A percentile compares a stretch with the other conserved stretches of the same genome.
Conservation (phyloP, 2,113 vertebrate species). For the Puma concolor region DNA sequence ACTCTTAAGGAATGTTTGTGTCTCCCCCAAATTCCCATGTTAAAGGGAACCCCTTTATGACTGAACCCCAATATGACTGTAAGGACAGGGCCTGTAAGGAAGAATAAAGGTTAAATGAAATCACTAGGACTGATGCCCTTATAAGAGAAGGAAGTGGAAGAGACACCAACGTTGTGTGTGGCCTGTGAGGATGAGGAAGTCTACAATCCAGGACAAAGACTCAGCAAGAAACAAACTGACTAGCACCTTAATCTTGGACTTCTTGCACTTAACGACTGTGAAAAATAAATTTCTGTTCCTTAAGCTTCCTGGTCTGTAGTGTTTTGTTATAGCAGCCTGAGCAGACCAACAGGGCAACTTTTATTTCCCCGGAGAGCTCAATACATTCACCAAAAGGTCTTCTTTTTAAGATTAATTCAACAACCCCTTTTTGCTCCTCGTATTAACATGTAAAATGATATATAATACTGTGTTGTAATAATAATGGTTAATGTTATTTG, state of each 20-base stretch:
- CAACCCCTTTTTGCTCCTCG: neutral
- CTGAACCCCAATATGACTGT: neutral
- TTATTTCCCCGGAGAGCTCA: neutral
- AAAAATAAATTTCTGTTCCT: neutral
- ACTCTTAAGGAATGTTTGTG: neutral
- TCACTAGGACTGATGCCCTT: neutral
- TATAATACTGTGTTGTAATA: neutral
- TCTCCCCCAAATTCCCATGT: neutral
- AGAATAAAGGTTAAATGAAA: neutral
- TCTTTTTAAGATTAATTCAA: neutral
- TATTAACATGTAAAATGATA: neutral
- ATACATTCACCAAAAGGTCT: neutral
- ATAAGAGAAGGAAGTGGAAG: neutral
- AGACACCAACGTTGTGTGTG: neutral
- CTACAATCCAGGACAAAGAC: neutral
- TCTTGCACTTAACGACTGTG: neutral
- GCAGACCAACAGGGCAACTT: neutral
- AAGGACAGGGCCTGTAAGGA: neutral
- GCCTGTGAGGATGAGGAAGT: neutral
- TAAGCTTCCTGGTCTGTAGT: neutral
- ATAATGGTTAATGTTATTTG: neutral
- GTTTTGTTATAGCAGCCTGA: neutral
- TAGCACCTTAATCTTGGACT: neutral
- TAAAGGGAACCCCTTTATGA: too few relatives aligned
- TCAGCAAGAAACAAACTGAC: neutral